Conservation (phyloP, 2,797 vertebrate genomes). For the Cyprinodon diabolis region DNA sequence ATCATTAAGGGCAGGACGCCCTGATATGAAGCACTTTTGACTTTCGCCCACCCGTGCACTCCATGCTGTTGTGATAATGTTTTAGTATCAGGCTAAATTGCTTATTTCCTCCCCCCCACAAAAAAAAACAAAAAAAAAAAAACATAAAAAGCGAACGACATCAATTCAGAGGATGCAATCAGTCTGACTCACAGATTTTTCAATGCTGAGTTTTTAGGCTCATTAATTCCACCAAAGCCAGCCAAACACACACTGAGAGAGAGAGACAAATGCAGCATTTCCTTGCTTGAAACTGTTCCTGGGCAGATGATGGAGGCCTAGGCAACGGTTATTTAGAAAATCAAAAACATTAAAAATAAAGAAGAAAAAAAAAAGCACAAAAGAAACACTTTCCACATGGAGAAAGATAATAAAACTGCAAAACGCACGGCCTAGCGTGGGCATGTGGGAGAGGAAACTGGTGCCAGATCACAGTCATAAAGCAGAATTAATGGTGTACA, state of each 20-base stretch:
- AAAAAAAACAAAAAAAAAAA: neutral
- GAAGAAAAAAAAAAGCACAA: constrained; percentile 27
- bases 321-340: constrained; percentile 19
- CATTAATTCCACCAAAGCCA: constrained; percentile 49
- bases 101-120: constrained; percentile 42
- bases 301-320: constrained; percentile 22
- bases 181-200: constrained; percentile 59
- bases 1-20: constrained; percentile 17
- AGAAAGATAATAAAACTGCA: constrained; percentile 35
- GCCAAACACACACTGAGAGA: constrained; percentile 34
- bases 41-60: constrained; percentile 24
- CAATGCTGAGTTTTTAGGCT: constrained; percentile 50
- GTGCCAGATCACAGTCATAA: constrained; percentile 45
- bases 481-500: constrained; percentile 45
- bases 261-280: constrained; percentile 24
- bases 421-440: constrained; percentile 30
- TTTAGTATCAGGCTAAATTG: constrained; percentile 28
- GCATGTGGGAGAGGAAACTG: constrained; percentile 25
- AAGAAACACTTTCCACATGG: constrained; percentile 44
- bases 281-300: constrained; percentile 14
- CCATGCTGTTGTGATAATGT: constrained; percentile 15
- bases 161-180: constrained; percentile 28
- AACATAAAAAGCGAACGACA: constrained; percentile 40
- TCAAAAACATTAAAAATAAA: constrained; percentile 7
- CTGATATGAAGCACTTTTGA: constrained; percentile 20